Percentiles rank a stretch among this genome's conserved stretches.
phyloP scores from a whole-genome alignment of 2,888 invertebrate species.

The Megalurothrips usitatus region DNA sequence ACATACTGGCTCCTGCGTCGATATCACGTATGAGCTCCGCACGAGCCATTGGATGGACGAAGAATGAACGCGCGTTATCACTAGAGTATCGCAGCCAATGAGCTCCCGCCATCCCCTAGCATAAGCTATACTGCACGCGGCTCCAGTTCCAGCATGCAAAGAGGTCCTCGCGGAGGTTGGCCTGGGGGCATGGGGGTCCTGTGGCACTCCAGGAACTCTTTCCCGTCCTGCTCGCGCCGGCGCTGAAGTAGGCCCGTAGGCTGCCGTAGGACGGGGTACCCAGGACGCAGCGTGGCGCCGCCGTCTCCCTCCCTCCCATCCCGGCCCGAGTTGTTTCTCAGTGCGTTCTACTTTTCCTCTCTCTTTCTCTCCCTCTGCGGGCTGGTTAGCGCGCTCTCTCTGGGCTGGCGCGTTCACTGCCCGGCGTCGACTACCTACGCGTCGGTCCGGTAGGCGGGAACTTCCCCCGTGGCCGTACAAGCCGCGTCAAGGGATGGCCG shows the following conservation, averaged over 20 bases:
- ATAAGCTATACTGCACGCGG: background rate
- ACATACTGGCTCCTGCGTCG: no score
- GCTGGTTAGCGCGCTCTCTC: background rate
- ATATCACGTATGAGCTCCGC: no score
- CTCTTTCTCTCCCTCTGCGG: background rate
- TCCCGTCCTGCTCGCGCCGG: background rate
- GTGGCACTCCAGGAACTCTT: background rate
- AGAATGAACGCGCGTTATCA: no score
- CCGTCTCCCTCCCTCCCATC: background rate
- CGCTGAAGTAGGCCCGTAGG: background rate
- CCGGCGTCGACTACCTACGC: background rate
- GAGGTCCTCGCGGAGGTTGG: background rate
- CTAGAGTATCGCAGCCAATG: no score
- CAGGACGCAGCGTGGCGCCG: background rate
- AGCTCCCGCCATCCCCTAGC: no score
- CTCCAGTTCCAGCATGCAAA: background rate
- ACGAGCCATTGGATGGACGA: no score
- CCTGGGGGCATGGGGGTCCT: background rate
- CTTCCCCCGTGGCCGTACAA: no score
- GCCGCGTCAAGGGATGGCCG: no score
- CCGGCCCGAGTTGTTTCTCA: background rate
- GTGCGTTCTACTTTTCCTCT: slow-evolving; percentile 22
- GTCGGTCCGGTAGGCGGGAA: background rate
- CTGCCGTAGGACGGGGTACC: background rate
- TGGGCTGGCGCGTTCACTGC: background rate